These are phyloP conservation scores for Lasioglossum zephyrum DNA, from an alignment of 2,888 invertebrate species.

Conservation along the genomic window DNA sequence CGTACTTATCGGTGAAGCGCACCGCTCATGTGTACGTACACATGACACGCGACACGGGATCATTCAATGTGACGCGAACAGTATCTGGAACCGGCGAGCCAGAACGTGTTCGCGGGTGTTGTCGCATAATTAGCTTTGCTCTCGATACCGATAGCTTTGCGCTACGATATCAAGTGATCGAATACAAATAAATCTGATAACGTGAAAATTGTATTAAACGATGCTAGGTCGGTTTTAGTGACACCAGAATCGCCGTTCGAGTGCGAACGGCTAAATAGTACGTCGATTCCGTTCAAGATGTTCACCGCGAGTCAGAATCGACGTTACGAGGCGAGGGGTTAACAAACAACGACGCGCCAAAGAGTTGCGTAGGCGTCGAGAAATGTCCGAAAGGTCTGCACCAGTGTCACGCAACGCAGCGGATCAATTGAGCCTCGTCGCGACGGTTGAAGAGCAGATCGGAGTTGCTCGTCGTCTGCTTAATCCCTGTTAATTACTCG, in stretches of 20 bases:
- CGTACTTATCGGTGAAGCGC: slow-evolving; percentile 32
- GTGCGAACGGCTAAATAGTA: not conserved
- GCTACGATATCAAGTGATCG: not conserved
- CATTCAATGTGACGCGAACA: not conserved
- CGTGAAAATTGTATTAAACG: not conserved
- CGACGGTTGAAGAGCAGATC: not conserved
- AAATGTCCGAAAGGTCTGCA: not conserved
- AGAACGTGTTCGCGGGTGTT: not conserved
- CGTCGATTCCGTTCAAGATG: not conserved
- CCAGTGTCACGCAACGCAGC: not conserved
- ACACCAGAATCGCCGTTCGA: not conserved
- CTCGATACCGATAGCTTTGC: not conserved
- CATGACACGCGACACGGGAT: slow-evolving; percentile 14
- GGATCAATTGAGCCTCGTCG: not conserved
- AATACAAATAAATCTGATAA: not conserved
- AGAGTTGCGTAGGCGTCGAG: not conserved
- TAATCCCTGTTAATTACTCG: slow-evolving; percentile 5
- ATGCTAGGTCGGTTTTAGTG: not conserved
- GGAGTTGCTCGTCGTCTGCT: not conserved
- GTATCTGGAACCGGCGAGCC: not conserved
- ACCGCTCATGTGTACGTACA: slow-evolving; percentile 7
- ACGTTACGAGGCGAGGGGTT: not conserved
- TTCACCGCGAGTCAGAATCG: not conserved
- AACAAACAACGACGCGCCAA: not conserved
- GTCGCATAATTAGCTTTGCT: not conserved